These are phyloP conservation scores for Zonitis immaculata DNA, from an alignment of 2,888 invertebrate genomes.

Conservation along the genomic window DNA sequence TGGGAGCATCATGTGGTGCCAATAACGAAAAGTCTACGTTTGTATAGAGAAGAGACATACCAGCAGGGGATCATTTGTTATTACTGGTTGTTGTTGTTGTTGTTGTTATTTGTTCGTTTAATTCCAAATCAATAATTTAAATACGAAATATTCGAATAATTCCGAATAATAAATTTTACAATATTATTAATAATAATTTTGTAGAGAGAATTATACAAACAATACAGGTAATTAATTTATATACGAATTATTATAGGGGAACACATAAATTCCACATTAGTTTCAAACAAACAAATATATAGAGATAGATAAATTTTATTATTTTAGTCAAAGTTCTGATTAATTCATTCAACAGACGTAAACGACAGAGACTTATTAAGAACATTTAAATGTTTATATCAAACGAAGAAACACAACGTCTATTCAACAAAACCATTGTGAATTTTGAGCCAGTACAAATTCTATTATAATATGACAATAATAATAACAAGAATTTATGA, in stretches of 20 bases:
- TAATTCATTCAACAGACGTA: constrained; percentile 22
- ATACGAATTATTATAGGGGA: too few species aligned
- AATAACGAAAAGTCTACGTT: not conserved
- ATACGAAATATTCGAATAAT: not conserved
- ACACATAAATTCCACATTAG: too few species aligned
- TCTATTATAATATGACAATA: too few species aligned
- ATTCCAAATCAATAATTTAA: too few species aligned
- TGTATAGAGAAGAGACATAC: not conserved
- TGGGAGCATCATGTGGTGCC: not conserved
- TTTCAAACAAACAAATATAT: too few species aligned
- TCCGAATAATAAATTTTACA: too few species aligned
- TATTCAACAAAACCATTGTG: too few species aligned
- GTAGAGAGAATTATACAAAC: too few species aligned
- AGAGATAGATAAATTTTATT: too few species aligned
- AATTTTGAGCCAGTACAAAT: not conserved
- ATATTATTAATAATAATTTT: too few species aligned
- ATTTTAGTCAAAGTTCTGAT: constrained; percentile 13
- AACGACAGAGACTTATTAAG: constrained; percentile 25
- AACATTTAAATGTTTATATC: constrained; percentile 23
- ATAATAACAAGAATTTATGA: too few species aligned
- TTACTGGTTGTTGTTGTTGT: not conserved
- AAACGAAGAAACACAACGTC: constrained; percentile 11
- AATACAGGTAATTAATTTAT: too few species aligned
- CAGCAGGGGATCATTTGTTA: not conserved
- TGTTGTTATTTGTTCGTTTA: not conserved